Conservation (phyloP, 2,113 vertebrate species). For the Zosterops pallidus region DNA sequence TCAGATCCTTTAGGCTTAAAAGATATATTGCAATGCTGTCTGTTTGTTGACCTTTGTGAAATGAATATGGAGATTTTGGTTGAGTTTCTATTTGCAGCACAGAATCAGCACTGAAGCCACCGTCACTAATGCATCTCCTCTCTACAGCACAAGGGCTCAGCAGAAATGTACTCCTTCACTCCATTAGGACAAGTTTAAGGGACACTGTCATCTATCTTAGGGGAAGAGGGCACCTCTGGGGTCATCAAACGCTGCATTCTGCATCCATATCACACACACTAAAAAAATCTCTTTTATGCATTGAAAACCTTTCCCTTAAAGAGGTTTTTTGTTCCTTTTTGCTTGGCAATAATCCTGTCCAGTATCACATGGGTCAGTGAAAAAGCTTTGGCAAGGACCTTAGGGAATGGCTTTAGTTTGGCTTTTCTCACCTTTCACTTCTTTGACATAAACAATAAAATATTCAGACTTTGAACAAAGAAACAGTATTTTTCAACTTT, state of each 20-base stretch:
- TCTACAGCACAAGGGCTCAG: not conserved
- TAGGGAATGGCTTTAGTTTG: too few relatives aligned
- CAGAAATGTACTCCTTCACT: not conserved
- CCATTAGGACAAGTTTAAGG: not conserved
- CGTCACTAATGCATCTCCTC: not conserved
- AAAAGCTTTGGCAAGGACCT: too few relatives aligned
- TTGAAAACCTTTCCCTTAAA: not conserved
- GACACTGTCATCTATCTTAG: not conserved
- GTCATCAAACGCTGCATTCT: not conserved
- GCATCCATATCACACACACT: not conserved
- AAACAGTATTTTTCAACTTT: too few relatives aligned
- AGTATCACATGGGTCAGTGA: too few relatives aligned
- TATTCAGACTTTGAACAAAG: too few relatives aligned
- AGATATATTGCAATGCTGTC: not conserved
- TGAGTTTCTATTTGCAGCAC: not conserved
- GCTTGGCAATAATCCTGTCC: too few relatives aligned
- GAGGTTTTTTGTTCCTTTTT: not conserved
- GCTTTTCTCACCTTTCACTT: too few relatives aligned
- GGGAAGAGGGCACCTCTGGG: not conserved
- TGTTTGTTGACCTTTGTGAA: slow-evolving; percentile 15
- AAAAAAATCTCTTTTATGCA: not conserved
- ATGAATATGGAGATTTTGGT: slow-evolving; percentile 25
- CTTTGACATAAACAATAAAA: too few relatives aligned
- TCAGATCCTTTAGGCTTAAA: not conserved
- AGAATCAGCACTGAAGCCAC: not conserved